Percentiles rank a stretch among this genome's conserved stretches.
Evolutionary conservation across 2,113 vertebrate species (phyloP).

Genomic region (Trogon surrucura): DNA sequence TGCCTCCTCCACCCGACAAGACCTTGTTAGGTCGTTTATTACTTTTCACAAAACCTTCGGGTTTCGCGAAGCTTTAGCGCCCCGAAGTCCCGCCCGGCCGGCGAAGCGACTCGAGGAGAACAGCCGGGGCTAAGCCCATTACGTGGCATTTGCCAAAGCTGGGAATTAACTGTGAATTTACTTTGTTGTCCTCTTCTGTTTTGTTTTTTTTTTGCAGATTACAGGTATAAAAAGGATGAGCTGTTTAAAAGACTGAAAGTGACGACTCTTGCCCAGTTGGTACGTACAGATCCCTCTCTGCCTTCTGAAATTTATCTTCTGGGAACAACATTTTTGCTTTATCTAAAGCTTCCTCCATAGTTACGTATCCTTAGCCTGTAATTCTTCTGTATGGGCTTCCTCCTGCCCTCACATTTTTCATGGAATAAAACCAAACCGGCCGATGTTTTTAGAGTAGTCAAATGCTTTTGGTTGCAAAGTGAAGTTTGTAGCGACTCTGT

Average conservation of each 20-base stretch:
- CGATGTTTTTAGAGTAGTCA: neutral
- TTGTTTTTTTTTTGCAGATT: conserved; percentile 78
- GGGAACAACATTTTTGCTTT: neutral
- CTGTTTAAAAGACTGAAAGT: conserved; percentile 95
- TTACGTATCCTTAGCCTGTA: neutral
- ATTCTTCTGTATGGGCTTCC: neutral
- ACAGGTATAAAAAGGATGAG: conserved; percentile 94
- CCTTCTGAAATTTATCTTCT: neutral
- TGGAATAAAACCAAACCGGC: neutral
- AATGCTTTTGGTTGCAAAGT: neutral
- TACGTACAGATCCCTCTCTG: conserved; percentile 66
- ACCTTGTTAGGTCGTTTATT: neutral
- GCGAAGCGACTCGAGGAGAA: fast-evolving
- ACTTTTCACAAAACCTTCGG: neutral
- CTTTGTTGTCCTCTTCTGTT: neutral
- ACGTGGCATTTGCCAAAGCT: neutral
- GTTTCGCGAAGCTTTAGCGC: neutral
- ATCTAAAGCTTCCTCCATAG: neutral
- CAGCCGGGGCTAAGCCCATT: neutral
- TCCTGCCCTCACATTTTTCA: neutral
- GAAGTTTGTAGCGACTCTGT: neutral
- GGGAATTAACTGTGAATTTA: neutral
- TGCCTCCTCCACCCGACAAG: neutral
- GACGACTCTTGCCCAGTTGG: conserved; percentile 94
- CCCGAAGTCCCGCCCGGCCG: neutral